These are phyloP conservation scores for Reticulitermes lucifugus DNA, from an alignment of 2,888 invertebrate genomes.

Conservation along the genomic window DNA sequence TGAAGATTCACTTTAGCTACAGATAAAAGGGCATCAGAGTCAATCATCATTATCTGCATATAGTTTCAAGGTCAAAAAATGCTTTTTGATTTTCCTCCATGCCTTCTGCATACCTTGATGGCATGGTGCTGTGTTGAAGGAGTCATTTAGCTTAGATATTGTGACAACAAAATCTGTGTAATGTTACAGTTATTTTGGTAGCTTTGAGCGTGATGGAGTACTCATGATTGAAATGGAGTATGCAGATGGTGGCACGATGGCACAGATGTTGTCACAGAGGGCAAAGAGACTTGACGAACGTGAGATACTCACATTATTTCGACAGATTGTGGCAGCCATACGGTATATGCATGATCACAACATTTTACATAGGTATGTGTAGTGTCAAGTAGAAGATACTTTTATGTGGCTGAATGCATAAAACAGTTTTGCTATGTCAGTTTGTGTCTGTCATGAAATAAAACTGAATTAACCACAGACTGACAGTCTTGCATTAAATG, in stretches of 20 bases:
- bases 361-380: conserved; percentile 68
- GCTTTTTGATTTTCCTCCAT: too few relatives aligned
- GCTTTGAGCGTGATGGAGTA: conserved; percentile 77
- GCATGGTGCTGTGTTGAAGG: too few relatives aligned
- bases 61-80: too few relatives aligned
- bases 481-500: neutral
- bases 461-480: neutral
- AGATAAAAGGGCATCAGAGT: too few relatives aligned
- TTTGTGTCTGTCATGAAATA: neutral
- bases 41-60: too few relatives aligned
- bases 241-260: conserved; percentile 79
- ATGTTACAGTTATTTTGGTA: conserved; percentile 72
- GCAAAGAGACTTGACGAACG: conserved; percentile 70
- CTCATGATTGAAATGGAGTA: conserved; percentile 84
- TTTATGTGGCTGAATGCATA: neutral
- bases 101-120: too few relatives aligned
- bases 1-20: too few relatives aligned
- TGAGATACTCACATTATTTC: conserved; percentile 72
- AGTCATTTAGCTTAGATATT: too few relatives aligned
- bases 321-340: conserved; percentile 77
- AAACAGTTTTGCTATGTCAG: neutral
- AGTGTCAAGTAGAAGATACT: neutral
- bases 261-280: conserved; percentile 71
- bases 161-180: too few relatives aligned
- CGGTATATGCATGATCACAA: conserved; percentile 78